A percentile compares a stretch with the other conserved stretches of the same genome.
Evolutionary conservation across 2,888 invertebrate species (phyloP).

Genomic region (Caenorhabditis uteleia): DNA sequence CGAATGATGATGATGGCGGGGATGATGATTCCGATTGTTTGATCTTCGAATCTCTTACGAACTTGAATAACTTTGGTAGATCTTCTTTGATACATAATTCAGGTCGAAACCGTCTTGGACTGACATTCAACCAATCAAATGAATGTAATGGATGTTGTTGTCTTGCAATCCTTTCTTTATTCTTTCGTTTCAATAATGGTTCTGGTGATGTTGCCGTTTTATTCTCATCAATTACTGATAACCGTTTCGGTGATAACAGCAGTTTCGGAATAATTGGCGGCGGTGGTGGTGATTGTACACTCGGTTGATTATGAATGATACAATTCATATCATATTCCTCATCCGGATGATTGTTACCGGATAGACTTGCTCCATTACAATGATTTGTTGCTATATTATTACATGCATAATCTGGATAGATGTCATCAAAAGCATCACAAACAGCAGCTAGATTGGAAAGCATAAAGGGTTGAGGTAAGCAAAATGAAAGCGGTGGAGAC

Average conservation of each 20-base stretch:
- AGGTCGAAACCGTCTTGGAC: conserved; percentile 49
- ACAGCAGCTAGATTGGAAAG: conserved; percentile 63
- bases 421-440: conserved; percentile 56
- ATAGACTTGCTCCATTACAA: conserved; percentile 20
- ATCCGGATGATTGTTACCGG: conserved; percentile 3
- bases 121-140: conserved; percentile 66
- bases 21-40: conserved; percentile 10
- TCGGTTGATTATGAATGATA: background rate
- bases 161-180: conserved; percentile 52
- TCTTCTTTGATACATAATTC: conserved; percentile 50
- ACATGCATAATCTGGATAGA: conserved; percentile 41
- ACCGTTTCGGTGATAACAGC: conserved; percentile 29
- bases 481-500: conserved; percentile 46
- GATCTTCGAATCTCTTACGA: conserved; percentile 26
- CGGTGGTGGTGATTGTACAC: conserved; percentile 10
- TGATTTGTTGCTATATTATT: conserved; percentile 30
- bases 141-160: conserved; percentile 55
- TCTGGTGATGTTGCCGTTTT: conserved; percentile 29
- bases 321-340: background rate
- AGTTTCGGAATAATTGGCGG: conserved; percentile 33
- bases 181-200: conserved; percentile 62
- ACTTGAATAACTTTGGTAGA: conserved; percentile 54
- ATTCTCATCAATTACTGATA: conserved; percentile 36
- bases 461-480: conserved; percentile 61
- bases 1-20: conserved; percentile 31